phyloP scores from a whole-genome alignment of 2,888 invertebrate species.

The Resseliella maxima region DNA sequence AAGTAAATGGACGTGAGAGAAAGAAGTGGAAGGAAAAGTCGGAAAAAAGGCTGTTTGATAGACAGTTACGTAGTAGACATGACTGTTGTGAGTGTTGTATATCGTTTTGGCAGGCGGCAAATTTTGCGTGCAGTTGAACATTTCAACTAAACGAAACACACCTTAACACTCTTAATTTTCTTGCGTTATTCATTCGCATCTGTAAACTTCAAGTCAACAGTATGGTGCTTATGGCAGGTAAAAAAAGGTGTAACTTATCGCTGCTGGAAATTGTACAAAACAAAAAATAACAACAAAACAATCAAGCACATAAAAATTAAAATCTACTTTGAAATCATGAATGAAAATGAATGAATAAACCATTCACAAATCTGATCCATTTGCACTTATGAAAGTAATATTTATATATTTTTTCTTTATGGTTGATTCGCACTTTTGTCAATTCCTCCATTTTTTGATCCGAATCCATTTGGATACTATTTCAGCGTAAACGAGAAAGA shows the following conservation, averaged over 20 bases:
- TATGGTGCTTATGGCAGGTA: background rate
- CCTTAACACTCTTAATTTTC: constrained; percentile 1
- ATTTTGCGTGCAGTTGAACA: constrained; percentile 22
- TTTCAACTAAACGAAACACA: constrained; percentile 8
- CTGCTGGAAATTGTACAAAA: background rate
- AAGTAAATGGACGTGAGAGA: background rate
- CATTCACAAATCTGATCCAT: background rate
- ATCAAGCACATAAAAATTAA: background rate
- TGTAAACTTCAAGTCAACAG: background rate
- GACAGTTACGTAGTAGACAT: constrained; percentile 14
- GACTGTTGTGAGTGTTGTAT: background rate
- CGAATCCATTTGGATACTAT: background rate
- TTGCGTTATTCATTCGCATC: background rate
- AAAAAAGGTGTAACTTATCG: background rate
- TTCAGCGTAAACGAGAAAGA: background rate
- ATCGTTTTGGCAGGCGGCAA: background rate
- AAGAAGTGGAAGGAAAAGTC: background rate
- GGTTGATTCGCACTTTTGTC: no score
- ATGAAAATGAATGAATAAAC: no score
- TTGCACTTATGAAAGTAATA: no score
- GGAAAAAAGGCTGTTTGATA: background rate
- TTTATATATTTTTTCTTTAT: background rate
- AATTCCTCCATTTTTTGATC: background rate
- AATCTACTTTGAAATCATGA: no score
- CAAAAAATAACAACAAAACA: background rate